Evolutionary conservation across 2,797 vertebrate genomes (phyloP).

Genomic region (Xenentodon cancila): DNA sequence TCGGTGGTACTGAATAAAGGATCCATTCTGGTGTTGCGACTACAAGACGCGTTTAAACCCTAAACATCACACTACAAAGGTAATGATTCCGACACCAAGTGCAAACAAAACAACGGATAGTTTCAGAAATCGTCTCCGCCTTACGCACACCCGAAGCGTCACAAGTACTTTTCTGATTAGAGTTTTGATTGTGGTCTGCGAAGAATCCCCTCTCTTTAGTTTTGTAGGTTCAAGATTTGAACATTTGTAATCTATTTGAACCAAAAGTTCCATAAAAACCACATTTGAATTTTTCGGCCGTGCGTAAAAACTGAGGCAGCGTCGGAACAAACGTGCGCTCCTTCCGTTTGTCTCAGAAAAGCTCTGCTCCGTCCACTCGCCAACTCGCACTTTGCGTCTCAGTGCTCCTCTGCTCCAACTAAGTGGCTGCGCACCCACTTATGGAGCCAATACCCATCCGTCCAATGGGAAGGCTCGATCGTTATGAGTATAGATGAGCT

Average conservation of each 20-base stretch:
- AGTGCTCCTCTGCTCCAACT: constrained; percentile 25
- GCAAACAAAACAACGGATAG: constrained; percentile 10
- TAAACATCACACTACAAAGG: background rate
- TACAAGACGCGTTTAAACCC: constrained; percentile 1
- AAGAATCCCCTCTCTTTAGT: background rate
- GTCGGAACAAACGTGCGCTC: background rate
- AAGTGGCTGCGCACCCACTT: constrained; percentile 24
- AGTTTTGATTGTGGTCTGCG: background rate
- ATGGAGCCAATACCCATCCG: constrained; percentile 32
- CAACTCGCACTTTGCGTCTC: background rate
- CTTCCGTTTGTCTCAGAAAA: background rate
- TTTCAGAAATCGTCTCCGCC: constrained; percentile 7
- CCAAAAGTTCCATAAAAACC: background rate
- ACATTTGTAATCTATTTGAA: background rate
- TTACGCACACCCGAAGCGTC: background rate
- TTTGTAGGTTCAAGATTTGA: background rate
- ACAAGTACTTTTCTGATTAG: background rate
- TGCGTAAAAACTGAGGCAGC: constrained; percentile 50
- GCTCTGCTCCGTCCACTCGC: constrained; percentile 8
- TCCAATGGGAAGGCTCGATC: constrained; percentile 36
- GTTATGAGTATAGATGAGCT: constrained; percentile 37
- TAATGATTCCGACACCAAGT: background rate
- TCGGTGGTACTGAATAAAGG: constrained; percentile 67
- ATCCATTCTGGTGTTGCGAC: constrained; percentile 70
- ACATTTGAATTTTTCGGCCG: background rate